phyloP scores from a whole-genome alignment of 2,113 vertebrate species.

The Climacteris rufus region DNA sequence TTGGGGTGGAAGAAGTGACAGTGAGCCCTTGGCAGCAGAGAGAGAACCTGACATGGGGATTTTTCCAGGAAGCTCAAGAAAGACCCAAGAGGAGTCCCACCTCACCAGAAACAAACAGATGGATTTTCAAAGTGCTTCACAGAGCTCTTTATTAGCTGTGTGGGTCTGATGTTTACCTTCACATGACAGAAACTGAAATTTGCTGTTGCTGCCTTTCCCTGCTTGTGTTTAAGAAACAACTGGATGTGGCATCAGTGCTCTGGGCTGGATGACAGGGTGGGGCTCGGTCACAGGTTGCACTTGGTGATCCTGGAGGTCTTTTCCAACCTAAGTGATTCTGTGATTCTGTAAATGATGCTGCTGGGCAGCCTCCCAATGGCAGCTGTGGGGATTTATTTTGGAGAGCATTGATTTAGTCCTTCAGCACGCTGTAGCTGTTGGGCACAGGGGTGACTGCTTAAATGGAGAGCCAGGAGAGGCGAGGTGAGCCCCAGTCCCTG shows the following conservation, averaged over 20 bases:
- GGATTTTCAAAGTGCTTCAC: not conserved
- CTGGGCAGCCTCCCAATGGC: not conserved
- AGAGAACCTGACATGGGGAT: not conserved
- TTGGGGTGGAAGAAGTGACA: not conserved
- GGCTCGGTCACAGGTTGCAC: not conserved
- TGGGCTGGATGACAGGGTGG: not conserved
- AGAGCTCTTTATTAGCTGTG: not conserved
- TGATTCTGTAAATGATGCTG: not conserved
- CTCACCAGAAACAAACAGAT: not conserved
- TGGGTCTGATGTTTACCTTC: not conserved
- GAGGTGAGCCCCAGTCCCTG: not conserved
- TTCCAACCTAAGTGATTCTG: not conserved
- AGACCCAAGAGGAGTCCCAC: not conserved
- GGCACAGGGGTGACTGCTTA: not conserved
- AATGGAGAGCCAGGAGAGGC: not conserved
- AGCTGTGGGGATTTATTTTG: not conserved
- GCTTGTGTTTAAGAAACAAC: not conserved
- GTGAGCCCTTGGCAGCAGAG: not conserved
- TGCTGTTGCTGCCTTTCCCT: not conserved
- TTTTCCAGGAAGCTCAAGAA: constrained; percentile 26
- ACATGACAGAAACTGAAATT: not conserved
- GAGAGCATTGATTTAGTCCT: not conserved
- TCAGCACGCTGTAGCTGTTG: not conserved
- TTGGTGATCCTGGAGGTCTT: not conserved
- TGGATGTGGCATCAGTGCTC: not conserved